Base-by-base conservation (phyloP, 2,888 invertebrate genomes). In the Pyrgus malvae region DNA sequence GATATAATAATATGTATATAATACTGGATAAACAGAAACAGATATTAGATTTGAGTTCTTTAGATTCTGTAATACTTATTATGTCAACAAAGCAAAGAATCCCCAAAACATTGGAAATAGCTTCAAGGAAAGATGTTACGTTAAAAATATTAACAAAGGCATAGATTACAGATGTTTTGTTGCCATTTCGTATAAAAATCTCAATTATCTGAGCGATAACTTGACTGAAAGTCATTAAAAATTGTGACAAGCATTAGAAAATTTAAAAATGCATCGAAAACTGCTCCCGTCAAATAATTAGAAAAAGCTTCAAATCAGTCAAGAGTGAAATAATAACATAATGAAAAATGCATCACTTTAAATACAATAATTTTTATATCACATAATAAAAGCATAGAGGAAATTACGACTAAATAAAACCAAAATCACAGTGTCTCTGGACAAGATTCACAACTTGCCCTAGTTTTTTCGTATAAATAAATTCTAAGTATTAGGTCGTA, bases 361-460 rank as follows among this genome's bases (percentile, higher is more conserved):
- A 71, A 77, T 78, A 78, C 72, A 63, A 80, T 78, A 80, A 74
- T 66, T 54, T 70, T 74, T 76, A 83, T 87, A 88, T 89, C 88
- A 89, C 89, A 89, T 83, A 80, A 78, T 76, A 78, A 77, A 86
- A 88, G 84, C 82, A 84, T 80, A 77, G 65, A 78, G 77, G 75
- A 76, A 76, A 80, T 81, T 88, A 88, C 79, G 72, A 69, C 83
- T 83, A 83, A 81, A 81, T 88, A 88, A 87, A 86, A 88, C 85
- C 85, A 85, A 90, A 89, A 90, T 90, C 89, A 90, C 89, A 90
- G 90, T 80, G 72, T 80, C 72, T 73, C 72, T 74, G 80, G 86
- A 86, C 87, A 84, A 86, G 78, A 79, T 83, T 86, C 73, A 73
- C 70, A 85, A 83, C 83, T 83, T 80, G 89, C 69, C 88, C 78